Base-by-base conservation (phyloP, 2,888 invertebrate genomes). In the Melolontha melolontha region DNA sequence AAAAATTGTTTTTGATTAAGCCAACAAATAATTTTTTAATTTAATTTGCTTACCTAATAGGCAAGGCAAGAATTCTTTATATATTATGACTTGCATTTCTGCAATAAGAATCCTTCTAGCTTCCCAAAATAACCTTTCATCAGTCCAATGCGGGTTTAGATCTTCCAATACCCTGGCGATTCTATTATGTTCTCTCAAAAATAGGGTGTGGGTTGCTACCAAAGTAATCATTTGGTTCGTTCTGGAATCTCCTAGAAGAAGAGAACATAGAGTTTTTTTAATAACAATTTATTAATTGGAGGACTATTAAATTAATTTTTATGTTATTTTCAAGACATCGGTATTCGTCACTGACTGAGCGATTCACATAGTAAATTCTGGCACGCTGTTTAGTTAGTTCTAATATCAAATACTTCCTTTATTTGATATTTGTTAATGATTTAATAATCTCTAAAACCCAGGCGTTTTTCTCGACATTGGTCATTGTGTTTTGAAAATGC, bases 111-210 rank as follows among this genome's bases (percentile, higher is more conserved):
- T 91, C 73, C 90, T 86, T 64, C 93, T 86, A 0, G 92, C 82
- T 80, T 94, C 94, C 81, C 91, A 87, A 81, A 89, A 95, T 0
- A 93, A 78, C 0, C 84, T 85, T 71, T 94, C 92, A 75, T 93
- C 93, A 34, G 86, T 84, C 90, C 92, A 93, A 51, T 87, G 86
- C 0, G 92, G 92, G 85, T 96, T 95, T 7, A 94, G 74, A 1
- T 82, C 78, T 0, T 84, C 76, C 27, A 95, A 80, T 2, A 85
- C 85, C 1, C 83, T 82, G 0, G 93, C 93, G 1, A 95, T 78
- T 0, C 93, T 87, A 81, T 95, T 95, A 80, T 95, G 95, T 77
- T 95, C 94, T 34, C 95, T 86, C 14, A 92, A 87, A 79, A 92
- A 90, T 6, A 94, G 77, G 0, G 90, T 89, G 73, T 95, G 94